Evolutionary conservation across 2,888 invertebrate genomes (phyloP).

Genomic region (Apoda limacodes): DNA sequence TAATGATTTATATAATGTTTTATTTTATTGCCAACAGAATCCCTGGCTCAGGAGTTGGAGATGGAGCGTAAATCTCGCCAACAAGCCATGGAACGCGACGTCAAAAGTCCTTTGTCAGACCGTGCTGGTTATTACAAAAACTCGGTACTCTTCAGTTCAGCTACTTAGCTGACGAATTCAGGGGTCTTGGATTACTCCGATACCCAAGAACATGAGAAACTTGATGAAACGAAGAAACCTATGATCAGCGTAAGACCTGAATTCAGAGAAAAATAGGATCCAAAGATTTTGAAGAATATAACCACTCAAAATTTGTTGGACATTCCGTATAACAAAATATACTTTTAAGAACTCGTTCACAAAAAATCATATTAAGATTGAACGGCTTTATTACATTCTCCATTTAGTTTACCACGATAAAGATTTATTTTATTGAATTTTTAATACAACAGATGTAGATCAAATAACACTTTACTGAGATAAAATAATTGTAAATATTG

Average conservation of each 20-base stretch:
- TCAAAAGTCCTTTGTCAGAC: conserved; percentile 88
- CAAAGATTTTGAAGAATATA: conserved; percentile 32
- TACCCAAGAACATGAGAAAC: conserved; percentile 41
- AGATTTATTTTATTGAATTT: conserved; percentile 24
- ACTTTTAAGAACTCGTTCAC: conserved; percentile 4
- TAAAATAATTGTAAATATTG: conserved; percentile 64
- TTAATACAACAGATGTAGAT: conserved; percentile 45
- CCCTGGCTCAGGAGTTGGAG: conserved; percentile 87
- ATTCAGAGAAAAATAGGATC: conserved; percentile 60
- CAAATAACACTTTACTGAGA: conserved; percentile 38
- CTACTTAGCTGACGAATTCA: conserved; percentile 73
- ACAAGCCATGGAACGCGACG: conserved; percentile 83
- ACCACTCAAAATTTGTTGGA: conserved; percentile 1
- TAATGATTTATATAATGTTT: no score
- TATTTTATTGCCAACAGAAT: conserved; percentile 75
- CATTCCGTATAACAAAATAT: conserved; percentile 1
- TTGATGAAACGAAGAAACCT: conserved; percentile 56
- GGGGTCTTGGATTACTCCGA: conserved; percentile 54
- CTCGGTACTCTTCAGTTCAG: conserved; percentile 89
- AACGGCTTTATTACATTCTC: no score
- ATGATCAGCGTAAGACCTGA: conserved; percentile 68
- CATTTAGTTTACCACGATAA: conserved; percentile 33
- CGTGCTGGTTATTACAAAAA: conserved; percentile 88
- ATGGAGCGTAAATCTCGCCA: conserved; percentile 88
- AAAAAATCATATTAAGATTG: conserved; percentile 11